Percentiles rank a stretch among this genome's conserved stretches.
phyloP scores from a whole-genome alignment of 2,113 vertebrate species.

The Aspiorhynchus laticeps region DNA sequence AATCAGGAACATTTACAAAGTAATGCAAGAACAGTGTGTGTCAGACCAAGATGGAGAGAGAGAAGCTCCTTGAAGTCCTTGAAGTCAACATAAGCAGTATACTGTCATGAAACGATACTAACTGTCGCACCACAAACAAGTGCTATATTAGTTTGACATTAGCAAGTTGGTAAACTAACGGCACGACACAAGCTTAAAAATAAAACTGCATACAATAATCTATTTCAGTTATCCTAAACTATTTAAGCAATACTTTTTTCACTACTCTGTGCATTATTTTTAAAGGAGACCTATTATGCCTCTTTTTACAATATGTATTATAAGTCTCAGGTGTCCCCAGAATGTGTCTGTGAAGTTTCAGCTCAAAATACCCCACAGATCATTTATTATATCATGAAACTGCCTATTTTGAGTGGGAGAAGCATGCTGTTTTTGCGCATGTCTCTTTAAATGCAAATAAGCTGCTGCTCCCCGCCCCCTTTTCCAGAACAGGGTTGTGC shows the following conservation, averaged over 20 bases:
- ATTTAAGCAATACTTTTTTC: background rate
- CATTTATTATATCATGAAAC: too few species aligned
- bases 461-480: too few species aligned
- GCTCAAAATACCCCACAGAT: too few species aligned
- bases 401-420: too few species aligned
- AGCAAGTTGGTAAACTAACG: background rate
- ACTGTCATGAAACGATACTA: background rate
- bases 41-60: background rate
- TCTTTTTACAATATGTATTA: too few species aligned
- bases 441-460: too few species aligned
- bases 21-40: background rate
- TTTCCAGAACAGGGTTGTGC: too few species aligned
- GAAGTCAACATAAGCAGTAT: background rate
- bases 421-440: too few species aligned
- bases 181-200: background rate
- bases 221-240: background rate
- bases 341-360: too few species aligned
- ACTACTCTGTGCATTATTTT: background rate
- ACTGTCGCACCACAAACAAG: background rate
- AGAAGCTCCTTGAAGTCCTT: background rate
- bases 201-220: background rate
- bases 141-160: background rate
- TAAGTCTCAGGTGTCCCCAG: too few species aligned
- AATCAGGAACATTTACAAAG: conserved; percentile 9
- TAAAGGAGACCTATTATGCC: background rate